A percentile compares a stretch with the other conserved stretches of the same genome.
These are phyloP conservation scores for Spinus pinus DNA, from an alignment of 2,797 vertebrate genomes.

Conservation along the genomic window DNA sequence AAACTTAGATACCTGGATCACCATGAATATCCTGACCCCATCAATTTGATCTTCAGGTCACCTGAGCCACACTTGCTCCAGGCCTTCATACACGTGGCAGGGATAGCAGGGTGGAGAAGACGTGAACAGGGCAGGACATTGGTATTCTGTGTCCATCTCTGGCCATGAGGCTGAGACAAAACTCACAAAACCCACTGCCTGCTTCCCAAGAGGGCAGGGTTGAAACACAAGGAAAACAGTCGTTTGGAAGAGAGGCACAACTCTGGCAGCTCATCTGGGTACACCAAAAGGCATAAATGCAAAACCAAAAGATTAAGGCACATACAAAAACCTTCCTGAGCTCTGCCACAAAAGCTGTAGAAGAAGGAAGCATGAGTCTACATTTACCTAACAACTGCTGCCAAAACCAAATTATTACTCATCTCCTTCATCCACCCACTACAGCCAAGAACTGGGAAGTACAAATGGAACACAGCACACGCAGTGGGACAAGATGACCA, in stretches of 20 bases:
- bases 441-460: not conserved
- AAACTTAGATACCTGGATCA: not conserved
- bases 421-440: not conserved
- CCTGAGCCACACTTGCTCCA: not conserved
- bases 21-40: not conserved
- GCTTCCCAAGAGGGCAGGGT: not conserved
- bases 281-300: not conserved
- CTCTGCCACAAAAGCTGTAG: not conserved
- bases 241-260: not conserved
- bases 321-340: not conserved
- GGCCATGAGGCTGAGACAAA: not conserved
- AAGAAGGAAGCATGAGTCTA: not conserved
- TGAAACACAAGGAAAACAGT: not conserved
- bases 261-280: not conserved
- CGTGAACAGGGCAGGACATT: not conserved
- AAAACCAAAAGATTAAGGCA: not conserved
- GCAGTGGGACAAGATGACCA: not conserved
- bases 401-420: not conserved
- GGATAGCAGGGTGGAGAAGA: not conserved
- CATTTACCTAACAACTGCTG: not conserved
- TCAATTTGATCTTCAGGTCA: not conserved
- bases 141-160: not conserved
- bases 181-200: constrained; percentile 1
- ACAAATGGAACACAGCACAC: not conserved
- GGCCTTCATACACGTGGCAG: not conserved